Conservation (phyloP, 2,888 invertebrate genomes). For the Mythimna vitellina region DNA sequence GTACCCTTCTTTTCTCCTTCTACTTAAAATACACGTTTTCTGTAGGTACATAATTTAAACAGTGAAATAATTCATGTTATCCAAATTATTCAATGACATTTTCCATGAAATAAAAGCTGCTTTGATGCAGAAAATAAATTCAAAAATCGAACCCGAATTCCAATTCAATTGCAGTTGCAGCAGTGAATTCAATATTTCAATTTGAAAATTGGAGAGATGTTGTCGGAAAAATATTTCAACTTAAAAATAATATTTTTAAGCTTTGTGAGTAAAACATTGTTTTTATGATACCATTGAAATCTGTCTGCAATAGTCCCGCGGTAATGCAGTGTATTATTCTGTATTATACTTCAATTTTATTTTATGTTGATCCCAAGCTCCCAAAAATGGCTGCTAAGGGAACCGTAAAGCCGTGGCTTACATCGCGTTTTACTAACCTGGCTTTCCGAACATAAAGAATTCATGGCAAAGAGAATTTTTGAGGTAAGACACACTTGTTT, state of each 20-base stretch:
- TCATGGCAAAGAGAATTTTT: conserved; percentile 82
- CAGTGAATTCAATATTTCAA: conserved; percentile 48
- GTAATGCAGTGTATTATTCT: conserved; percentile 73
- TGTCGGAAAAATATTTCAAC: conserved; percentile 27
- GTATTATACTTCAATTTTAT: conserved; percentile 80
- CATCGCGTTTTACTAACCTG: conserved; percentile 78
- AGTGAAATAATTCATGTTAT: neutral
- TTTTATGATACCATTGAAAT: conserved; percentile 39
- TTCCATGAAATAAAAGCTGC: conserved; percentile 14
- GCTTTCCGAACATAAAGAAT: conserved; percentile 80
- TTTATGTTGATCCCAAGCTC: conserved; percentile 82
- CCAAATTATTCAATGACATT: neutral
- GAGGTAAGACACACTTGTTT: conserved; percentile 76
- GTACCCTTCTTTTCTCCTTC: too few species aligned
- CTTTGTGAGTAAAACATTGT: neutral
- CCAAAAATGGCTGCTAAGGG: conserved; percentile 78
- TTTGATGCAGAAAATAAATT: conserved; percentile 28
- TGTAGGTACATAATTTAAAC: neutral
- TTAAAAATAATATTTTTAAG: conserved; percentile 16
- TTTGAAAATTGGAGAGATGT: conserved; percentile 33
- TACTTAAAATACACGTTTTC: neutral
- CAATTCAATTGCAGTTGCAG: conserved; percentile 40
- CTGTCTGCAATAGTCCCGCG: conserved; percentile 48
- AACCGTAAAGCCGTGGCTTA: conserved; percentile 79
- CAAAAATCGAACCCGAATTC: conserved; percentile 35